Evolutionary conservation across 2,797 vertebrate species (phyloP).

Genomic region (Cirrhinus molitorella): DNA sequence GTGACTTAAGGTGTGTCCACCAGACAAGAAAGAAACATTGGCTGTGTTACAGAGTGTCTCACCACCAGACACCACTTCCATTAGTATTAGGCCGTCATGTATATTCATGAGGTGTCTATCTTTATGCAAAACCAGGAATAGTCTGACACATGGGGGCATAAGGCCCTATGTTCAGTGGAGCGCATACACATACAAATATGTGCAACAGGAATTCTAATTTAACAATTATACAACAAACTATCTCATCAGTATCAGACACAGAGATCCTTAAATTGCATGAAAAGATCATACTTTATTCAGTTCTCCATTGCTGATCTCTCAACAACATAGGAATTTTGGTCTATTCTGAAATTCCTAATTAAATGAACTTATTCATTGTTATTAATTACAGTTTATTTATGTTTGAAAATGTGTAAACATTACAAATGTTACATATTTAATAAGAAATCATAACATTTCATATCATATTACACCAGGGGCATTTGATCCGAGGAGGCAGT

Average conservation of each 20-base stretch:
- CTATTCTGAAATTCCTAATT: background rate
- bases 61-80: conserved; percentile 58
- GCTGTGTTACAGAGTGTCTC: conserved; percentile 61
- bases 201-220: conserved; percentile 46
- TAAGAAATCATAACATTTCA: background rate
- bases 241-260: background rate
- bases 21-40: conserved; percentile 69
- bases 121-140: conserved; percentile 69
- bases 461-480: background rate
- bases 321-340: background rate
- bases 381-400: no score
- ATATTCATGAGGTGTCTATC: conserved; percentile 73
- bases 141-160: conserved; percentile 65
- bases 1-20: conserved; percentile 45
- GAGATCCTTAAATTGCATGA: background rate
- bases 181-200: conserved; percentile 52
- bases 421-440: background rate
- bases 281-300: background rate
- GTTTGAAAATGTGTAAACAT: background rate
- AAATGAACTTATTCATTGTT: background rate
- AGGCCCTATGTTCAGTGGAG: conserved; percentile 65
- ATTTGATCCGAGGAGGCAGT: no score
- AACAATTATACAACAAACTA: conserved; percentile 36
- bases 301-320: background rate
- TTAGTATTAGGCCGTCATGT: conserved; percentile 72